A percentile compares a stretch with the other conserved stretches of the same genome.
Evolutionary conservation across 1,140 invertebrate genomes (phyloP).

Genomic region (Aphis gossypii): DNA sequence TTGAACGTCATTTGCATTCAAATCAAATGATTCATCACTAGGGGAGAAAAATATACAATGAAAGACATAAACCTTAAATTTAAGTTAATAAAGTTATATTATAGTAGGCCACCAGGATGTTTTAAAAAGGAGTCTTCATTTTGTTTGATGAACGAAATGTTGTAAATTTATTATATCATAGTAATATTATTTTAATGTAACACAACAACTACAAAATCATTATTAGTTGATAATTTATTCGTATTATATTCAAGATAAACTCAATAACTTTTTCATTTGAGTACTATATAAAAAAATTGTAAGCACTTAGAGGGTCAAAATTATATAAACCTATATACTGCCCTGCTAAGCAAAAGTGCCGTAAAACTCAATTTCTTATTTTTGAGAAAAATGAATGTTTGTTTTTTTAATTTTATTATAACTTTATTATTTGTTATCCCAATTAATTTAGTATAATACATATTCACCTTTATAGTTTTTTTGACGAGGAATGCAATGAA

Average conservation of each 20-base stretch:
- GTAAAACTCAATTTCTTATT: too few species aligned
- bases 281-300: neutral
- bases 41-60: neutral
- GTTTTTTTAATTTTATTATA: too few species aligned
- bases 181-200: neutral
- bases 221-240: neutral
- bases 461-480: too few species aligned
- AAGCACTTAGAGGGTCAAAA: neutral
- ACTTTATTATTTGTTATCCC: too few species aligned
- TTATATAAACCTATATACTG: neutral
- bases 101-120: neutral
- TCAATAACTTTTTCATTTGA: neutral
- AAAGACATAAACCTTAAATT: neutral
- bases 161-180: neutral
- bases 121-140: neutral
- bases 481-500: too few species aligned
- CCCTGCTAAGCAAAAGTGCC: too few species aligned
- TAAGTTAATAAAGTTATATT: neutral
- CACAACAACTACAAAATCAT: neutral
- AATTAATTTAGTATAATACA: too few species aligned
- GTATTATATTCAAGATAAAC: neutral
- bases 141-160: neutral
- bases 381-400: too few species aligned
- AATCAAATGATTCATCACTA: slow-evolving; percentile 55
- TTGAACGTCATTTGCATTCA: slow-evolving; percentile 51